Conservation (phyloP, 53 echinoderm and acorn worm species). For the Pentamera pediparva region DNA sequence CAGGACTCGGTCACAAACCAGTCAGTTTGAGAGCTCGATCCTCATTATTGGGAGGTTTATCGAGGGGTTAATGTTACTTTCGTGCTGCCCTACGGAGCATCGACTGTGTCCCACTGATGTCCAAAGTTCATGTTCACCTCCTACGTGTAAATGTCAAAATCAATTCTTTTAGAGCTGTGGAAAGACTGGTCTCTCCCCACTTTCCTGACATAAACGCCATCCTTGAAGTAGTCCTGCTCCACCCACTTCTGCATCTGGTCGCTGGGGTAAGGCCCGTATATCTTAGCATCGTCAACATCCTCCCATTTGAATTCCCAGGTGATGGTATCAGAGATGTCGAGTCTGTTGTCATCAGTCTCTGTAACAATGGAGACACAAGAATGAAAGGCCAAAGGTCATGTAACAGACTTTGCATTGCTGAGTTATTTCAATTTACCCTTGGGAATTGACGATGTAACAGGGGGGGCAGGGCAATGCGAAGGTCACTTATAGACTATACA, state of each 20-base stretch:
- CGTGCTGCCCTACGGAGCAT: no score
- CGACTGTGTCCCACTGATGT: no score
- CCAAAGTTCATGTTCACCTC: no score
- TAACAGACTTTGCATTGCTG: no score
- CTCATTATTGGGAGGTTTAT: no score
- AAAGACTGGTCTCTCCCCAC: slow-evolving; percentile 57
- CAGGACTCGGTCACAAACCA: no score
- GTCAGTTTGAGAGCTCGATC: no score
- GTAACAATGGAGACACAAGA: background rate
- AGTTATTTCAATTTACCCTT: no score
- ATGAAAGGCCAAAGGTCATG: background rate
- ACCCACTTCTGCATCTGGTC: slow-evolving; percentile 89
- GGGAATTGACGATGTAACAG: no score
- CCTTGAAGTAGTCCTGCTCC: slow-evolving; percentile 77
- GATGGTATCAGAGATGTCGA: slow-evolving; percentile 44
- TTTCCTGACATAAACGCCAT: slow-evolving; percentile 82
- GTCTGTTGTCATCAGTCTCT: slow-evolving; percentile 13
- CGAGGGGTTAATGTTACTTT: no score
- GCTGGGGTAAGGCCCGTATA: slow-evolving; percentile 80
- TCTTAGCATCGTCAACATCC: slow-evolving; percentile 64
- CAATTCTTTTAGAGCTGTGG: slow-evolving; percentile 76
- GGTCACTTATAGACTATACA: no score
- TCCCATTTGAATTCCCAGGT: slow-evolving; percentile 97
- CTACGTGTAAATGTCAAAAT: slow-evolving; percentile 86
- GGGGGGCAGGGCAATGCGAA: no score